Evolutionary conservation across 2,888 invertebrate species (phyloP).

Genomic region (Digitonthophagus gazella): DNA sequence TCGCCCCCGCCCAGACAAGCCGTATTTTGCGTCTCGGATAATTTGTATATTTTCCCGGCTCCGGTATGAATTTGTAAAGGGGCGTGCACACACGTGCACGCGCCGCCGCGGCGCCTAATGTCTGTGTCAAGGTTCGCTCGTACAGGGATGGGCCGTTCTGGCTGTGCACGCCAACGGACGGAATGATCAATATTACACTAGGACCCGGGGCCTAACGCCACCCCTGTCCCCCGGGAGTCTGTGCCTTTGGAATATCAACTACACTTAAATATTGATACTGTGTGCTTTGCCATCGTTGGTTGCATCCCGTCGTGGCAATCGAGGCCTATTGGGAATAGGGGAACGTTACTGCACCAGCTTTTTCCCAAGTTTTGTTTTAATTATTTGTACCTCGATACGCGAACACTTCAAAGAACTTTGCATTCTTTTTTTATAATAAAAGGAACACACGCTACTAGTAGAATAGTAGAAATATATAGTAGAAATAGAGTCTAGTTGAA

Average conservation of each 20-base stretch:
- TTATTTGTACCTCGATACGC: neutral
- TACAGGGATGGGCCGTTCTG: constrained; percentile 30
- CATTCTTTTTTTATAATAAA: too few species aligned
- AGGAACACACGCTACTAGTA: too few species aligned
- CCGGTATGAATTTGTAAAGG: constrained; percentile 23
- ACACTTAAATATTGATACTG: constrained; percentile 39
- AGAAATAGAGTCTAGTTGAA: too few species aligned
- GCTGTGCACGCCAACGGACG: constrained; percentile 37
- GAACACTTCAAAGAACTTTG: too few species aligned
- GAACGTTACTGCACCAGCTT: neutral
- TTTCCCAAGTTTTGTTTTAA: neutral
- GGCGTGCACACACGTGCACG: constrained; percentile 29
- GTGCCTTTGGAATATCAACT: constrained; percentile 45
- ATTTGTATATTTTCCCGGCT: constrained; percentile 26
- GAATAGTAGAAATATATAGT: too few species aligned
- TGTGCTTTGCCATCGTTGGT: constrained; percentile 32
- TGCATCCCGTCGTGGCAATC: neutral
- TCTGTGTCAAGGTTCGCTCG: constrained; percentile 32
- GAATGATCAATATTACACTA: constrained; percentile 48
- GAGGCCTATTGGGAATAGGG: neutral
- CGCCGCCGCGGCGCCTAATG: constrained; percentile 22
- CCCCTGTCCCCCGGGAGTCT: constrained; percentile 42
- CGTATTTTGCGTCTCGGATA: constrained; percentile 24
- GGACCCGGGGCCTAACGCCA: constrained; percentile 43
- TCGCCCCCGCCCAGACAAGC: constrained; percentile 17